Evolutionary conservation across 1,140 invertebrate species (phyloP), one percentile per base, ranked within the genome.

Genomic region (Dinoponera quadriceps): DNA sequence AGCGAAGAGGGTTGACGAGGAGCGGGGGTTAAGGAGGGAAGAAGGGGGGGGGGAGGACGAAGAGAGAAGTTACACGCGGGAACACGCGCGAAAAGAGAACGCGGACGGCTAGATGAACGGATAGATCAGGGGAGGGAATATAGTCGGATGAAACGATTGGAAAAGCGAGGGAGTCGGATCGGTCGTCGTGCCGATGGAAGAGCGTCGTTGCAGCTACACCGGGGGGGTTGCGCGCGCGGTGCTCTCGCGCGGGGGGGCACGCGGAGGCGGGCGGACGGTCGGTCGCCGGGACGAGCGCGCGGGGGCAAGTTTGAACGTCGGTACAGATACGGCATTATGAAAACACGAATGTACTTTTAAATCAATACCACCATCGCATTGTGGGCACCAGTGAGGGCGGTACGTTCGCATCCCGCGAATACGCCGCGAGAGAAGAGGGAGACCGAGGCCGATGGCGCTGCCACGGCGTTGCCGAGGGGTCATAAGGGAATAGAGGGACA

Each of bases 341-440:
- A 94, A 94, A 94, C 94, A 94, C 93, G 93, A 94, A 94, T 94
- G 93, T 94, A 94, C 93, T 94, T 94, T 94, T 94, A 94, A 94
- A 94, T 94, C 93, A 94, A 94, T 94, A 94, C 93, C 88, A 87
- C 88, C 93, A 94, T 94, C 93, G 93, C 92, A 93, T 94, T 94
- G 93, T 94, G 91, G 91, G 92, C 88, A 90, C 89, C 86, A 88
- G 91, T 89, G 88, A 87, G 88, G 89, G 90, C 74, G 83, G 84
- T 77, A 85, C 85, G 85, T 75, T 89, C 84, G 89, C 75, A 87
- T 89, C 86, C 83, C 77, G 85, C 65, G 87, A 86, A 86, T 73
- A 85, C 68, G 49, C 22, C 71, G 60, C 81, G 75, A 83, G 73
- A 72, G 81, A 73, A 85, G 60, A 83, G 59, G 54, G 75, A 77